Conservation (phyloP, 2,797 vertebrate species). For the Myotis planiceps region DNA sequence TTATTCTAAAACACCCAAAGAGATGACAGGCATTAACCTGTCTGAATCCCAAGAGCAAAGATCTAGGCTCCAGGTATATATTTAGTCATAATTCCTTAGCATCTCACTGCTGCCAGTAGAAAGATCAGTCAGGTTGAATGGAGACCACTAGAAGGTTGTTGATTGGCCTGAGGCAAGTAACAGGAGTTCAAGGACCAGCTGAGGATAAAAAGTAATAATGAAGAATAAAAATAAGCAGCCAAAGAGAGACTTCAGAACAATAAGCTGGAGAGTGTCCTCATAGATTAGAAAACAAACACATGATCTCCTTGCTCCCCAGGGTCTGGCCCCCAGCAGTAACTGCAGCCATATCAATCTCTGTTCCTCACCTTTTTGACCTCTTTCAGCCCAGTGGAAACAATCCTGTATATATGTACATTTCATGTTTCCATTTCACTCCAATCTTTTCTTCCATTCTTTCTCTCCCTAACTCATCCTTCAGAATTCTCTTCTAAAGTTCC, state of each 20-base stretch:
- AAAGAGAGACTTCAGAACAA: not conserved
- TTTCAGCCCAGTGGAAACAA: not conserved
- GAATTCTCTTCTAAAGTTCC: not conserved
- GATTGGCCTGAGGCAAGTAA: not conserved
- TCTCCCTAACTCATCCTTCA: not conserved
- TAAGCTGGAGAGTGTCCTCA: not conserved
- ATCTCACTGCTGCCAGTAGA: not conserved
- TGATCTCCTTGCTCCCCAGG: not conserved
- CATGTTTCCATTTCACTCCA: not conserved
- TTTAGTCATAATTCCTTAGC: slow-evolving; percentile 11
- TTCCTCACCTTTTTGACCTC: not conserved
- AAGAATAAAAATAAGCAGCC: not conserved
- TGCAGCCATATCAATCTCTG: not conserved
- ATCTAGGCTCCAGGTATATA: not conserved
- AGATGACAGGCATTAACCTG: slow-evolving; percentile 34
- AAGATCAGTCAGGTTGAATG: slow-evolving; percentile 13
- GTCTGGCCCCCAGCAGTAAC: not conserved
- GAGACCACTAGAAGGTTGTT: not conserved
- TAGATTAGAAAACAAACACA: not conserved
- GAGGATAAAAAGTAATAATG: not conserved
- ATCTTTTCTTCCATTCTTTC: not conserved
- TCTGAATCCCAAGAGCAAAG: slow-evolving; percentile 51
- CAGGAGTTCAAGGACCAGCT: not conserved
- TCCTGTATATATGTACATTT: not conserved
- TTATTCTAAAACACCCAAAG: slow-evolving; percentile 41